Evolutionary conservation across 1,140 invertebrate species (phyloP), one percentile per base, ranked within the genome.

Genomic region (Aphaenogaster floridana): DNA sequence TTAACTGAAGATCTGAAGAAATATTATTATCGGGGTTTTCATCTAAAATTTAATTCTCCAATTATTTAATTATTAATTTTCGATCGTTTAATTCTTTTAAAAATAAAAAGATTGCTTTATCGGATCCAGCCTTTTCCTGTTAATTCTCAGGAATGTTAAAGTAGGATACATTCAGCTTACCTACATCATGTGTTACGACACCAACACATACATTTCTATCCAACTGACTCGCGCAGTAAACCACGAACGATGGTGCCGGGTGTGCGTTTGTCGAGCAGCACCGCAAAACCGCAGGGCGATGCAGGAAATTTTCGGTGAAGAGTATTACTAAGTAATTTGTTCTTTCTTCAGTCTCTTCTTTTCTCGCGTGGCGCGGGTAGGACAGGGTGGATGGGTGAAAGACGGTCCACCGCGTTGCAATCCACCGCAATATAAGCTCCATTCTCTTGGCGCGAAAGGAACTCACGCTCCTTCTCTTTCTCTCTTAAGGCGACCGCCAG

Each of bases 321-420:
- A 80, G 85, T 89, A 91, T 86, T 92, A 90, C 91, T 92, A 92
- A 92, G 87, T 92, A 92, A 92, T 92, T 92, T 92, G 89, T 92
- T 91, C 86, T 69, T 88, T 83, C 68, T 85, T 57, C 54, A 66
- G 17, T 42, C 86, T 28, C 28, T 28, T 28, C 28, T 28, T 28
- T 28, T 28, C 28, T 80, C 86, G 59, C 80, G 64, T 76, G 81
- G 76, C 76, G 21, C 52, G 50, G 48, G 28, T 21, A 45, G 50
- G 39, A 34, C 28, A 69, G 50, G 15, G 36, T 61, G 74, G 21
- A 17, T n/a, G 69, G 48, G 13, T 21, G 61, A 48, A 64, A 39
- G 88, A 72, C 57, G 68, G 76, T 79, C 68, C 84, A 78, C 61
- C 69, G 68, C 39, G 77, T 61, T 66, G 50, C 78, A 79, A 79